Base-by-base conservation (phyloP, 2,113 vertebrate genomes). In the Excalfactoria chinensis region DNA sequence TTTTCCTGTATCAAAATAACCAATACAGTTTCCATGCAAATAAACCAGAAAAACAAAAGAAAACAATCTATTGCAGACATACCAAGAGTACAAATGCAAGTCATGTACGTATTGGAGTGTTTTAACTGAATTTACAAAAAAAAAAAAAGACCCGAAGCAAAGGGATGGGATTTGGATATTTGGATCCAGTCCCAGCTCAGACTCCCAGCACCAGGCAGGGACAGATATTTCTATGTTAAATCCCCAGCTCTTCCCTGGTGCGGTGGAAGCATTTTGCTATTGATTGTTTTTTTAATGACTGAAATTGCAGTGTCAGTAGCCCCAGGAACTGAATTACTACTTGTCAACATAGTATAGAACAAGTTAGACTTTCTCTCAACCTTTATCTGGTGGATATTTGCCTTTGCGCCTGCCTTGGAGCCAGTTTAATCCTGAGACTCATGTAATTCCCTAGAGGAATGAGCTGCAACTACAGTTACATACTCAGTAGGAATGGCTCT, bases 1-100 rank as follows among this genome's bases (percentile, higher is more conserved):
- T 96, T 70, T 55, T 83, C 69, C 78, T 77, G 62, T 56, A 82
- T 90, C 93, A 93, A 85, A 78, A 88, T 92, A 76, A 91, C 87
- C 68, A 72, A 69, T 73, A 93, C 30, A 93, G 58, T 51, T 82
- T 53, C 90, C 85, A 68, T 72, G 64, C 76, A 72, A 74, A 75
- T 79, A 71, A 81, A 72, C 60, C 5, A 28, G 66, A 41, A 43
- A 41, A 25, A 66, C 55, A 90, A 76, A 76, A 25, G 71, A 5
- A 30, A 90, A 25, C 62, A 60, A 85, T 62, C 72, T 53, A 17
- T 11, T 68, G 49, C 34, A 89, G 89, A 80, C 64, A 58, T 28
- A 89, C 66, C 64, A 74, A 71, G 68, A 92, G 72, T 74, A 89
- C 35, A 77, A 85, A 70, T 51, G 37, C 32, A 12, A 32, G 55